phyloP scores from a whole-genome alignment of 2,113 vertebrate species.

The Corvus moneduloides region DNA sequence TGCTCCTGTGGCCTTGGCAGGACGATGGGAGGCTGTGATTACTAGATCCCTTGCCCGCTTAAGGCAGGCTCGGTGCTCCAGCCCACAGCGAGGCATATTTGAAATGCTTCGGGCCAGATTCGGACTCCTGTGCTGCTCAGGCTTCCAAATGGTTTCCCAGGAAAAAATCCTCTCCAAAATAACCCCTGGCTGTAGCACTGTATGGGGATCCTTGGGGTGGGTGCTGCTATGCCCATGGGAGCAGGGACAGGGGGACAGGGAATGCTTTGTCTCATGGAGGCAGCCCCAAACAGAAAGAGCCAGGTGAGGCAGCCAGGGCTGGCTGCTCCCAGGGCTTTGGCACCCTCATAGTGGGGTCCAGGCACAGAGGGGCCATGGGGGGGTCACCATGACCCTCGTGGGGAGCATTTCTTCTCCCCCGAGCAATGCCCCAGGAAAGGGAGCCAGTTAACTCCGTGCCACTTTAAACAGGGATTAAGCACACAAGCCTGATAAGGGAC shows the following conservation, averaged over 20 bases:
- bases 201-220: fast-evolving
- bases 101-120: slow-evolving; percentile 28
- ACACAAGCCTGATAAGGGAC: background rate
- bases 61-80: slow-evolving; percentile 36
- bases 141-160: background rate
- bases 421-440: background rate
- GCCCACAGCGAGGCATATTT: background rate
- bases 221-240: fast-evolving
- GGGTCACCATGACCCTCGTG: fast-evolving
- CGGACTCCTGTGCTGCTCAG: background rate
- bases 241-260: fast-evolving
- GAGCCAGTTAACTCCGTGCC: background rate
- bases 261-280: background rate
- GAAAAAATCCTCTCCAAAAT: background rate
- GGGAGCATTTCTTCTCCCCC: background rate
- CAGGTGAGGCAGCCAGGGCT: fast-evolving
- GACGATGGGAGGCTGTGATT: background rate
- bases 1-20: slow-evolving; percentile 11
- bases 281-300: background rate
- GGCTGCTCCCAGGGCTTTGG: background rate
- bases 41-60: slow-evolving; percentile 61
- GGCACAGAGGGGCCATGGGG: fast-evolving
- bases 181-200: fast-evolving
- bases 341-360: background rate
- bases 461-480: background rate